Evolutionary conservation across 2,113 vertebrate species (phyloP).

Genomic region (Stegastes partitus): DNA sequence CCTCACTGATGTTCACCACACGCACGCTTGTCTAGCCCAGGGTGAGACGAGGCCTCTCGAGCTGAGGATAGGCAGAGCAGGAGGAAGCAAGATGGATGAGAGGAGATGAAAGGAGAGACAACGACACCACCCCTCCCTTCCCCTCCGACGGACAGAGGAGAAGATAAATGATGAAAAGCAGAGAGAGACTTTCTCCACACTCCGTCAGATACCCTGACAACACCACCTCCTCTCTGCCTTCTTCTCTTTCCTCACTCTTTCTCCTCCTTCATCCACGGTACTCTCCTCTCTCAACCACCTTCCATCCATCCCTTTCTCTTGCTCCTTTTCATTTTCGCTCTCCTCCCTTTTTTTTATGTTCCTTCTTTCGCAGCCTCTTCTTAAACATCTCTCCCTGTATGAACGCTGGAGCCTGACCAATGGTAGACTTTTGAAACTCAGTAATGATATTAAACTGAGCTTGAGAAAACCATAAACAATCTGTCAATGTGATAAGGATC

Average conservation of each 20-base stretch:
- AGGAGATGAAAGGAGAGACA: slow-evolving; percentile 48
- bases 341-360: background rate
- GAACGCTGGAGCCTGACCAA: too few relatives aligned
- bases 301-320: background rate
- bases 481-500: too few relatives aligned
- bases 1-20: background rate
- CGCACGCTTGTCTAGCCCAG: background rate
- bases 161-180: slow-evolving; percentile 41
- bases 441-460: too few relatives aligned
- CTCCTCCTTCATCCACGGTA: background rate
- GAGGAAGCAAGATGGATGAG: slow-evolving; percentile 42
- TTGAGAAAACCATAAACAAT: too few relatives aligned
- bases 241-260: background rate
- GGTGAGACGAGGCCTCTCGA: background rate
- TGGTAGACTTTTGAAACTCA: too few relatives aligned
- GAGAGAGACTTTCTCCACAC: slow-evolving; percentile 59
- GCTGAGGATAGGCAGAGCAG: slow-evolving; percentile 23
- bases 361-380: background rate
- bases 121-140: slow-evolving; percentile 3
- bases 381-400: background rate
- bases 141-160: background rate
- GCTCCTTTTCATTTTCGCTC: background rate
- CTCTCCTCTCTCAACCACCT: background rate
- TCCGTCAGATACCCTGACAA: slow-evolving; percentile 41
- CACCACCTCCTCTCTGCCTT: background rate